A percentile compares a stretch with the other conserved stretches of the same genome.
Evolutionary conservation across 2,113 vertebrate genomes (phyloP).

Genomic region (Tonatia bakeri): DNA sequence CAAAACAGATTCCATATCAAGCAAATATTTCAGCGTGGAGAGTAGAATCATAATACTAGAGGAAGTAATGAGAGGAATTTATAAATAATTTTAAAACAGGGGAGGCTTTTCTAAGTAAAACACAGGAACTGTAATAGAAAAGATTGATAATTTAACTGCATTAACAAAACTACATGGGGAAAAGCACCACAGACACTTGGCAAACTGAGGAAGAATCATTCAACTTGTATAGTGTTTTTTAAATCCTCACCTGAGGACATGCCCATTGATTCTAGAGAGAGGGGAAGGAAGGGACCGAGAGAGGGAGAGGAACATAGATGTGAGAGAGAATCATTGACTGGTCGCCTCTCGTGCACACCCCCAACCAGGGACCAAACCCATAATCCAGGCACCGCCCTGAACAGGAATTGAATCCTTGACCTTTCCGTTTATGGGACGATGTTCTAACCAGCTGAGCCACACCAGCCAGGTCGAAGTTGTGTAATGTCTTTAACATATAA

Average conservation of each 20-base stretch:
- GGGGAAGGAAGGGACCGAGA: too few species aligned
- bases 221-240: not conserved
- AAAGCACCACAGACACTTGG: not conserved
- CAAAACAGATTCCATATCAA: not conserved
- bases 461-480: not conserved
- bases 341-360: too few species aligned
- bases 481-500: not conserved
- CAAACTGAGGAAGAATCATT: not conserved
- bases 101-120: slow-evolving; percentile 3
- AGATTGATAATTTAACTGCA: not conserved
- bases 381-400: too few species aligned
- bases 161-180: not conserved
- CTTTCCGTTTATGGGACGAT: too few species aligned
- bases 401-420: too few species aligned
- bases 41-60: not conserved
- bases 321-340: too few species aligned
- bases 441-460: too few species aligned
- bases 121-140: not conserved
- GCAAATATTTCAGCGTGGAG: not conserved
- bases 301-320: too few species aligned
- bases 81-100: not conserved
- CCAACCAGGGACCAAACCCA: too few species aligned
- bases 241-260: too few species aligned
- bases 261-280: too few species aligned
- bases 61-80: not conserved